Base-by-base conservation (phyloP, 2,113 vertebrate genomes). In the Anarhynchus alexandrinus region DNA sequence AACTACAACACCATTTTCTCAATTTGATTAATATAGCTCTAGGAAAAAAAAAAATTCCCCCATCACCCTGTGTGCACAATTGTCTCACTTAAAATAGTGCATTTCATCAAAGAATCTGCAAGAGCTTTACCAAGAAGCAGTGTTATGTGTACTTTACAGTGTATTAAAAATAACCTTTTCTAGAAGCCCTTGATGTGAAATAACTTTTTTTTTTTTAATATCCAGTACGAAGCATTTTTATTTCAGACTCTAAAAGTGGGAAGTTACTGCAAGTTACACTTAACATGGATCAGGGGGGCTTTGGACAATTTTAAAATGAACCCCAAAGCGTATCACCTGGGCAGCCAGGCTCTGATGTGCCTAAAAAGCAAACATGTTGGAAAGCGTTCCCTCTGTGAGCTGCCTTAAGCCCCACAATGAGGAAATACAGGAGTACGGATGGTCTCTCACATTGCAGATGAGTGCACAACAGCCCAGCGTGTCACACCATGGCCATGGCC, bases 61-160 rank as follows among this genome's bases (percentile, higher is more conserved):
- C 59, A 82, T 55, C 57, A n/a, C 64, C 18, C 59, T 6, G 0
- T 34, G 59, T 70, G 82, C 59, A 57, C 76, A 54, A 90, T 57
- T 93, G 90, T 90, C 67, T 95, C 90, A 38, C 73, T 88, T 36
- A 79, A 80, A 93, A 64, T 11, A 88, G 80, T 11, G 10, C 55
- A 42, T 96, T 89, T 88, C 90, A 93, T 84, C 76, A 71, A 43
- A 83, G 55, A 84, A 88, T 30, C 82, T 86, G 76, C 61, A 40
- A 12, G 21, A 86, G 80, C 88, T 76, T 73, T 67, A 66, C 76
- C 2, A 2, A 86, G 79, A 47, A 92, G 76, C 49, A 59, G 71
- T 40, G 55, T 78, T 66, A 66, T 32, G 10, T 89, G 38, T 78
- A 86, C 77, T 81, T 82, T 25, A 49, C 40, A 69, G 76, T 25